These are phyloP conservation scores for Malaclemys terrapin DNA, from an alignment of 2,113 vertebrate species.

Conservation along the genomic window DNA sequence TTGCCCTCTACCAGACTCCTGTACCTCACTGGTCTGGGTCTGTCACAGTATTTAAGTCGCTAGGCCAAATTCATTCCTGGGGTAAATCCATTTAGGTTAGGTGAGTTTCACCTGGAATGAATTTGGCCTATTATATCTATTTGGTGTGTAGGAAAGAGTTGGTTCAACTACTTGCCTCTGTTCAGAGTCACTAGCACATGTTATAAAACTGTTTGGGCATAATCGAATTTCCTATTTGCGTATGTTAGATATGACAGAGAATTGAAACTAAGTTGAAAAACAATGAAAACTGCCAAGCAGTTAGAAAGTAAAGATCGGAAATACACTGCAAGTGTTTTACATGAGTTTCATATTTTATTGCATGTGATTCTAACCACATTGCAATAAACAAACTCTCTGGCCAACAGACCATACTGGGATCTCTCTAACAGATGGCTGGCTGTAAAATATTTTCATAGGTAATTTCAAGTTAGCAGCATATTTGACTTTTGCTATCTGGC, in stretches of 20 bases:
- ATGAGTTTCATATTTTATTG: neutral
- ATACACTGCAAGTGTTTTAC: neutral
- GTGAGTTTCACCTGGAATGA: neutral
- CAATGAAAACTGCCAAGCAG: accelerated
- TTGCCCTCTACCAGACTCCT: too few species aligned
- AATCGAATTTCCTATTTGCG: neutral
- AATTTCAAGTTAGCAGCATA: neutral
- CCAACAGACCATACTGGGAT: neutral
- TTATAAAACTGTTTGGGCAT: neutral
- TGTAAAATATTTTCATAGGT: neutral
- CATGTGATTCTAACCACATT: neutral
- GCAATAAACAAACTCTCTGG: neutral
- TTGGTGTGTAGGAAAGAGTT: neutral
- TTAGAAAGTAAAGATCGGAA: neutral
- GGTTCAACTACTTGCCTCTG: neutral
- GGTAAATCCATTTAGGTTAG: neutral
- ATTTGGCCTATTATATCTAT: neutral
- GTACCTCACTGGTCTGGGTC: too few species aligned
- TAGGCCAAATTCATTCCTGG: neutral
- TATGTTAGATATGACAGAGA: neutral
- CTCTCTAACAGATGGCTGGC: neutral
- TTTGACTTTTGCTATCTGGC: neutral
- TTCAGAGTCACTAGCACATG: neutral
- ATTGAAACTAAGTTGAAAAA: neutral
- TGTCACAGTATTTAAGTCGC: neutral